Evolutionary conservation across 1,140 invertebrate species (phyloP), one percentile per base, ranked within the genome.

Genomic region (Eurosta solidaginis): DNA sequence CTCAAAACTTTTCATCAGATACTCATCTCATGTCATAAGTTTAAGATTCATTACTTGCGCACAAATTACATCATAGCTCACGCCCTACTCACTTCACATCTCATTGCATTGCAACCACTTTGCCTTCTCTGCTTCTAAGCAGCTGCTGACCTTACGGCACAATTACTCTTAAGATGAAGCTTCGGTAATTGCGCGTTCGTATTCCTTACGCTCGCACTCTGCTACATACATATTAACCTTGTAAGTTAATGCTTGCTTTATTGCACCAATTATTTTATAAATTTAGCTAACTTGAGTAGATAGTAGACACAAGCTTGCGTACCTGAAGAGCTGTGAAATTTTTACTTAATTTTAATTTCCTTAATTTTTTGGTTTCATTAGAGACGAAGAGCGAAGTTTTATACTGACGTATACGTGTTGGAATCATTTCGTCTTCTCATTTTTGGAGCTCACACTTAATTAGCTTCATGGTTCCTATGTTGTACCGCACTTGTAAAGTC

Each of bases 201-300:
- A n/a, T n/a, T n/a, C n/a, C n/a, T n/a, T n/a, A n/a, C n/a, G n/a
- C 59, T 20, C 54, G 17, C 17, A 1, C 27, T 59, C 6, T 14
- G 54, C 3, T 3, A 5, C 17, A 29, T 9, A 14, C 59, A n/a
- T 68, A n/a, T 68, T 68, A 68, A 40, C 59, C 33, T 68, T 68
- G n/a, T 33, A 68, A 68, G 59, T 68, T 68, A 40, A 27, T 68
- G 59, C 59, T 29, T 40, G 40, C 33, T 68, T 68, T 68, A 68
- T 68, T 68, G 40, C 59, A 68, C 59, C n/a, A 68, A 68, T 68
- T 36, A 68, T 68, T n/a, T n/a, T 68, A 68, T 68, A 68, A 40
- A 68, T 68, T 68, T 22, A 59, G n/a, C 33, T 27, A n/a, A 29
- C 36, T 59, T 68, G 59, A 9, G 33, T 68, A 36, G 29, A 5